Base-by-base conservation (phyloP, 2,113 vertebrate species). In the Plecotus auritus region DNA sequence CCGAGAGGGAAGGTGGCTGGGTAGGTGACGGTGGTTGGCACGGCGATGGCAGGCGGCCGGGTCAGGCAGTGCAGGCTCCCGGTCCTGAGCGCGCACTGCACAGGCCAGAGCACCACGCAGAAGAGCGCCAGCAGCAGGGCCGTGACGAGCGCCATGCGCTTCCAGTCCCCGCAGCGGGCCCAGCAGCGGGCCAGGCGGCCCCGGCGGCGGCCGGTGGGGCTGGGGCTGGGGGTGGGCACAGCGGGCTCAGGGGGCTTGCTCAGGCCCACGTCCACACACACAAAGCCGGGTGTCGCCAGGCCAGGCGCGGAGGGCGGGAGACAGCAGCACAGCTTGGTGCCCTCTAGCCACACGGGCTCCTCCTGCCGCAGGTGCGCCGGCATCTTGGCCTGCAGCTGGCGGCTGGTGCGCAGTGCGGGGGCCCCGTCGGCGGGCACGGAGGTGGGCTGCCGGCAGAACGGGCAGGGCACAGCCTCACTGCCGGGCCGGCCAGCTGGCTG, bases 381-480 rank as follows among this genome's bases (percentile, higher is more conserved):
- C 88, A 99, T 98, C 6, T 97, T 99, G 95, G 99, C 98, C 14
- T 99, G 98, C 56, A 99, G 98, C 82, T 99, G 99, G 2, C 35
- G 98, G 98, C 99, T 99, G 84, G 99, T 99, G 76, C 98, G 95
- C 30, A 99, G 98, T 0, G 98, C 99, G 0, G 99, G 99, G 0
- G 99, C 99, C 0, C 99, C 99, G 0, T 98, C 98, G 0, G 97
- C 96, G 0, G 99, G 98, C 76, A 99, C 97, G 0, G 76, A 85
- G 2, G 99, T 99, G n/a, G 97, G 98, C 73, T 99, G 99, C 12
- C 99, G 97, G 97, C 99, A 99, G 95, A 99, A 98, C 0, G 99
- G 99, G 83, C 99, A 99, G 1, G 98, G 98, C 72, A 99, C 98
- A 26, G 97, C 97, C 8, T 97, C 97, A 0, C 98, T 95, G 3